Conservation (phyloP, 2,797 vertebrate genomes). For the Kryptopterus vitreolus region DNA sequence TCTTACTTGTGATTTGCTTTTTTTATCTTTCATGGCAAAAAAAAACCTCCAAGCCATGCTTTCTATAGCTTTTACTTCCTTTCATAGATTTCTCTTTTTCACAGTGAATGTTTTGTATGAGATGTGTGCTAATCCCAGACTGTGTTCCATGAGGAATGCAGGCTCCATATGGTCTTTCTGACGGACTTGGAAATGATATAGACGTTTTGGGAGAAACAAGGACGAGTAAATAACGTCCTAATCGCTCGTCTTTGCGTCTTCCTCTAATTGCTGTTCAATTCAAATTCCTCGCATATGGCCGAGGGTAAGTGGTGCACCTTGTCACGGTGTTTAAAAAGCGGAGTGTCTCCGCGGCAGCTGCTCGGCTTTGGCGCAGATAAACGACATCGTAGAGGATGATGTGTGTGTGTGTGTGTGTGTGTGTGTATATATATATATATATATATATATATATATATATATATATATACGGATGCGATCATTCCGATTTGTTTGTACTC, state of each 20-base stretch:
- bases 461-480: too few species aligned
- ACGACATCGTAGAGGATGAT: background rate
- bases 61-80: too few species aligned
- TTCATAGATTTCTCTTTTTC: too few species aligned
- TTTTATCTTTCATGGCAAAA: too few species aligned
- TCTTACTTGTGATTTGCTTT: too few species aligned
- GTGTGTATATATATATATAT: too few species aligned
- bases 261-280: conserved; percentile 29
- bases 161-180: background rate
- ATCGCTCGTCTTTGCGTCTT: conserved; percentile 17
- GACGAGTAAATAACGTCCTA: conserved; percentile 20
- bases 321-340: conserved; percentile 14
- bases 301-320: background rate
- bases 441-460: too few species aligned
- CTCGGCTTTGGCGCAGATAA: background rate
- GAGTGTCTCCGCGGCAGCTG: conserved; percentile 5
- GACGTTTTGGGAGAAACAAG: background rate
- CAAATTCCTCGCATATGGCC: conserved; percentile 12
- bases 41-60: too few species aligned
- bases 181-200: background rate
- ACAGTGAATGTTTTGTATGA: background rate
- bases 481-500: too few species aligned
- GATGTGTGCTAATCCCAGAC: background rate
- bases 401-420: too few species aligned
- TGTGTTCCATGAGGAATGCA: background rate